Percentiles rank a stretch among this genome's conserved stretches.
Conservation (phyloP, 2,113 vertebrate genomes). For the Chloropsis hardwickii region DNA sequence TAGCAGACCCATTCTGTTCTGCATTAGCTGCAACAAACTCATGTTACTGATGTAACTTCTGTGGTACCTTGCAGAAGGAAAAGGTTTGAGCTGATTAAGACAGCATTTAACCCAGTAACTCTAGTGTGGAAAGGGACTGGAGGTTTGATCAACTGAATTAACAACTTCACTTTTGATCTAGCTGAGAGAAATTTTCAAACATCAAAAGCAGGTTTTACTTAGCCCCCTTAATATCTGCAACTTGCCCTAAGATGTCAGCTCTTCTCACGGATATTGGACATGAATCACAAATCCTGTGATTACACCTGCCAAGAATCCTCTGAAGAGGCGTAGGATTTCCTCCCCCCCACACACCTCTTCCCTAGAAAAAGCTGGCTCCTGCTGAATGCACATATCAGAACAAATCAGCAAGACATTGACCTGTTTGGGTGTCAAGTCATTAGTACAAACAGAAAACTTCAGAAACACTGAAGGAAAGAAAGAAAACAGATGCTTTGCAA, state of each 20-base stretch:
- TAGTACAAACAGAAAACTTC: slow-evolving; percentile 30
- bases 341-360: not conserved
- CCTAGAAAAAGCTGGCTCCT: not conserved
- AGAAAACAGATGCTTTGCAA: slow-evolving; percentile 7
- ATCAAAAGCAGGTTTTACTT: slow-evolving; percentile 23
- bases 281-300: slow-evolving; percentile 39
- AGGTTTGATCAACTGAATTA: slow-evolving; percentile 28
- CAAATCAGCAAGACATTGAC: slow-evolving; percentile 40
- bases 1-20: not conserved
- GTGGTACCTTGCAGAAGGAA: not conserved
- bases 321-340: not conserved
- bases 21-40: not conserved
- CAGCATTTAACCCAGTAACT: not conserved
- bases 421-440: slow-evolving; percentile 38
- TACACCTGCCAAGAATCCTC: not conserved
- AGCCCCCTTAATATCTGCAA: slow-evolving; percentile 9
- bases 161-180: slow-evolving; percentile 21
- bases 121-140: not conserved
- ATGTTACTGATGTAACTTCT: not conserved
- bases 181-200: not conserved
- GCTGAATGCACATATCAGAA: slow-evolving; percentile 1
- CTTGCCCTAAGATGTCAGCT: slow-evolving; percentile 20
- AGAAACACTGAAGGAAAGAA: not conserved
- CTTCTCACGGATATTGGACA: slow-evolving; percentile 9
- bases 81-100: not conserved